Evolutionary conservation across 92 coral and sea anemone genomes (phyloP), one percentile per base, ranked within the genome.

Genomic region (Porites evermanni): DNA sequence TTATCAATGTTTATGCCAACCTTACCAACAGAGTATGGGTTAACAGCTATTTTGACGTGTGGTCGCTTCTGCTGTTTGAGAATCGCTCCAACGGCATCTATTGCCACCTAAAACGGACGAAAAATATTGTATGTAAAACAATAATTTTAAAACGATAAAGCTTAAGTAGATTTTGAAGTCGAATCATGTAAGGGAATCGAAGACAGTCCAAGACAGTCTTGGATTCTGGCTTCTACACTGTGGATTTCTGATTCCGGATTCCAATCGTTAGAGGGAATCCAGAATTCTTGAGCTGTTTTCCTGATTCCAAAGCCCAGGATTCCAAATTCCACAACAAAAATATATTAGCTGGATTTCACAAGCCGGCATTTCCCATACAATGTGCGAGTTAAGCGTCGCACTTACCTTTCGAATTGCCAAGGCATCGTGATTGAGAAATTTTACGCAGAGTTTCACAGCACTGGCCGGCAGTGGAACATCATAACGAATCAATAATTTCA

Each of bases 331-430:
- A 38, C 47, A 38, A 6, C 47, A 38, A 38, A 38, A 38, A 38
- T 3, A 3, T 3, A 38, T 38, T 38, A 38, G 47, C 47, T 38
- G 47, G 47, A 38, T 38, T 38, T 38, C 47, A 38, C 47, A 38
- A 38, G 47, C 47, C 47, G 6, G 6, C 47, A 38, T 38, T 38
- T 38, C 11, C 12, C 9, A 14, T 9, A 66, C 23, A 6, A 50
- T 23, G 77, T 56, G 12, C 16, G 12, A 17, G 18, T 21, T 52
- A 8, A 53, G 2, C 2, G 12, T 21, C 6, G 7, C 1, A 66
- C 85, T 17, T 83, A 95, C 99, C 99, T 97, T 97, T 64, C 99
- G 90, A 59, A 95, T 93, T 8, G 94, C 98, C 38, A 97, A 72
- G 11, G 98, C 91, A 81, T 97, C 99, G 20, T 97, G 99, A 24